A percentile compares a stretch with the other conserved stretches of the same genome.
These are phyloP conservation scores for Caenorhabditis sulstoni DNA, from an alignment of 2,888 invertebrate genomes.

Conservation along the genomic window DNA sequence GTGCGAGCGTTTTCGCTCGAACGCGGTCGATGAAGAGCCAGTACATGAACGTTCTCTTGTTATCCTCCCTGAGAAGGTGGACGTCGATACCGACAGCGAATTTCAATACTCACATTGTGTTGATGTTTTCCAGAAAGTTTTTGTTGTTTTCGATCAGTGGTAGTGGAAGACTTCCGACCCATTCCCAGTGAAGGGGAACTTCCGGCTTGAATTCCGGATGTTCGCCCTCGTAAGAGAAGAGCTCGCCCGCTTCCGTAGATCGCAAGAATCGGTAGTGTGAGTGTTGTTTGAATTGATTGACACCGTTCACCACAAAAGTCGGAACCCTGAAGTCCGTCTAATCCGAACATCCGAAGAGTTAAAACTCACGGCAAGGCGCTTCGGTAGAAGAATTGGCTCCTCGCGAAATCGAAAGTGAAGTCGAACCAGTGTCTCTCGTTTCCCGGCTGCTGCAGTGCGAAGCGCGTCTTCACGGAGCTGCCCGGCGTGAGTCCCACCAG, in stretches of 20 bases:
- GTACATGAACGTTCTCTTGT: constrained; percentile 7
- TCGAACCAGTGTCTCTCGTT: constrained; percentile 18
- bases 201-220: not conserved
- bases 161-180: not conserved
- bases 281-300: too few species aligned
- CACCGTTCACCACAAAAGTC: too few species aligned
- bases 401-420: constrained; percentile 1
- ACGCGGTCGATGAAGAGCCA: constrained; percentile 4
- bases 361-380: constrained; percentile 25
- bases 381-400: constrained; percentile 9
- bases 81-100: too few species aligned
- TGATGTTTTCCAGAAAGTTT: not conserved
- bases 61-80: constrained; percentile 11
- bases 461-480: not conserved
- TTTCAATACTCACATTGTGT: constrained; percentile 8
- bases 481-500: not conserved
- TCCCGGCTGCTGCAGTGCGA: constrained; percentile 28
- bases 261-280: constrained; percentile 19
- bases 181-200: not conserved
- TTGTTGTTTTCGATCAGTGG: not conserved
- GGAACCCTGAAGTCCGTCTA: constrained; percentile 14
- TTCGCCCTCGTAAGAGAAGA: not conserved
- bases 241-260: constrained; percentile 14
- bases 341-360: not conserved
- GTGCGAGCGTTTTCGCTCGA: not conserved